These are phyloP conservation scores for Euclidia mi DNA, from an alignment of 2,888 invertebrate genomes.

Conservation along the genomic window DNA sequence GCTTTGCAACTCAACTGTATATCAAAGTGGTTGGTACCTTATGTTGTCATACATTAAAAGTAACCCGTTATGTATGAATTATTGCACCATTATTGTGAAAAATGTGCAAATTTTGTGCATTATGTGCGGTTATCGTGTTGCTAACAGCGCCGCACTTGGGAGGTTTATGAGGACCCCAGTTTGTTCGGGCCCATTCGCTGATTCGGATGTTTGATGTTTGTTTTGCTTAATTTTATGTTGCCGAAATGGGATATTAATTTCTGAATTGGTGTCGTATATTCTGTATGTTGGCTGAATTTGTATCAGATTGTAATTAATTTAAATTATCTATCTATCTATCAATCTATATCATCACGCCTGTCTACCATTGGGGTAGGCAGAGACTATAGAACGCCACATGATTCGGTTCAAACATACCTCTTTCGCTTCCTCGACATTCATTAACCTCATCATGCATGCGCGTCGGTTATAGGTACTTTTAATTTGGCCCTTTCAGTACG, in stretches of 20 bases:
- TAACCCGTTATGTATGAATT: slow-evolving; percentile 51
- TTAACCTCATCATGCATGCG: too few species aligned
- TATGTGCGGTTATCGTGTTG: slow-evolving; percentile 48
- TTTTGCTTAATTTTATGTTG: slow-evolving; percentile 12
- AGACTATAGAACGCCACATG: too few species aligned
- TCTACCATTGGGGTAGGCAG: too few species aligned
- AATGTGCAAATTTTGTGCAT: slow-evolving; percentile 57
- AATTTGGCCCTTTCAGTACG: too few species aligned
- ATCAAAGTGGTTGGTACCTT: slow-evolving; percentile 6
- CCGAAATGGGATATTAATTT: slow-evolving; percentile 8
- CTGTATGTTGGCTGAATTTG: background rate
- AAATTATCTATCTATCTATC: too few species aligned
- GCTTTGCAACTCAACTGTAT: background rate
- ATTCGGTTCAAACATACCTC: too few species aligned
- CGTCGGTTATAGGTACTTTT: too few species aligned
- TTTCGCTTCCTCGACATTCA: too few species aligned
- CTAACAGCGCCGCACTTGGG: slow-evolving; percentile 31
- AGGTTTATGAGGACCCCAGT: slow-evolving; percentile 21
- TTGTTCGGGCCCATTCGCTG: slow-evolving; percentile 1
- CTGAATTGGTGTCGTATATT: background rate
- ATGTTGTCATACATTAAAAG: slow-evolving; percentile 32
- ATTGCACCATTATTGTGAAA: slow-evolving; percentile 45
- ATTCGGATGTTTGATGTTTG: slow-evolving; percentile 18
- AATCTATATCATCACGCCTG: too few species aligned
- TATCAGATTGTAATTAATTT: too few species aligned